Base-by-base conservation (phyloP, 2,113 vertebrate species). In the Mungos mungo region DNA sequence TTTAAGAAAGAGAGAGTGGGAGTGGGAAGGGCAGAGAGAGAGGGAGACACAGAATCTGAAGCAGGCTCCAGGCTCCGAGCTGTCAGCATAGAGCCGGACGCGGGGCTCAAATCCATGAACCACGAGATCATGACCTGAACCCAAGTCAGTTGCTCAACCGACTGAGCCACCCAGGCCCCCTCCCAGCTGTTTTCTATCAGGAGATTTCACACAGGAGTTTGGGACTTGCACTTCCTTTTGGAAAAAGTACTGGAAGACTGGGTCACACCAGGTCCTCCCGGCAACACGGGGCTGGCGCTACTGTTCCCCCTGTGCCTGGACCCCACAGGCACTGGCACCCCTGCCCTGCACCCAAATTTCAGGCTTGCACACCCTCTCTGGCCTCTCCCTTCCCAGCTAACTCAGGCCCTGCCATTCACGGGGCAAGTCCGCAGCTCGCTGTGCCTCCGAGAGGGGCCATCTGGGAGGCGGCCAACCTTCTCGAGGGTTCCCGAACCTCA, bases 231-330 rank as follows among this genome's bases (percentile, higher is more conserved):
- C 68, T 90, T 87, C 50, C 3, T 71, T 71, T 79, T 38, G 47
- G 35, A 18, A 65, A 52, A 72, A 71, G 25, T 9, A 41, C 3
- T 2, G 35, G 31, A 54, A n/a, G 63, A 45, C 1, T 2, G 16
- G 50, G 65, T 63, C 35, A 16, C 65, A 27, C 14, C 35, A 72
- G 38, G 60, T 41, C 52, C 54, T 3, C n/a, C 2, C 1, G 45
- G 52, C 6, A 2, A 35, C 23, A 14, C 5, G 0, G 10, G 81
- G 65, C 35, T 21, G 45, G 9, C 6, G 15, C 31, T 10, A 0
- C 2, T 41, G 15, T 8, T 19, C 45, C 65, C 33, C 29, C n/a
- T 6, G 15, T 35, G 50, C 50, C 79, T 29, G 3, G 10, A 31
- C 33, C 27, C 72, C 14, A 1, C 0, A 25, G 41, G 80, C 13